Evolutionary conservation across 1,140 invertebrate genomes (phyloP), one percentile per base, ranked within the genome.

Genomic region (Lepidurus apus): DNA sequence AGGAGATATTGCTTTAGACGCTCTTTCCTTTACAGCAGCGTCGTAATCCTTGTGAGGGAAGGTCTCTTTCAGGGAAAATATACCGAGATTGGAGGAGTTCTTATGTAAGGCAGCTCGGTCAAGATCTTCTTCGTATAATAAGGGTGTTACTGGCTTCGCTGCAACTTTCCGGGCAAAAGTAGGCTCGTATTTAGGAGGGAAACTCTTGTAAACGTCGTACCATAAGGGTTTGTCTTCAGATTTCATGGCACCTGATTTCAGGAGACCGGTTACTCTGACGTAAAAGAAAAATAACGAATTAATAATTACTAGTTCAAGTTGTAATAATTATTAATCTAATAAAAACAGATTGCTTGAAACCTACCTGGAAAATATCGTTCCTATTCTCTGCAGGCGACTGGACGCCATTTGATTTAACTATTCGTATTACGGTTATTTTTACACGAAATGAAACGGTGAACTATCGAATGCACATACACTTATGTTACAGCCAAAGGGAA

Each of bases 121-220:
- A 76, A 87, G 83, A 87, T 98, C 96, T 88, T 97, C 95, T 80
- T 89, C 86, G 82, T 97, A 97, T 78, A 95, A 90, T 79, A 97
- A 95, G 74, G 89, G 84, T 81, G 84, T 87, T 11, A 95, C 85
- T 74, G 89, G 83, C 45, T 88, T 85, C 21, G 88, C 85, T 1
- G 89, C 86, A 44, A 87, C 86, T 42, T 88, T 87, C 82, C 92
- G 87, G 74, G 91, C 89, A 85, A 87, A 94, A 53, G 85, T 85
- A 9, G 95, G 95, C 82, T 93, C 91, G 73, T 89, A 84, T 81
- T 91, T 90, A 4, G 96, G 95, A 8, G 95, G 95, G 86, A 95
- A 95, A 11, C 91, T 89, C 85, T 91, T 88, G 83, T 96, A 96
- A 21, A 97, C 84, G 85, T 95, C 92, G 84, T 92, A 95, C 95